A percentile compares a stretch with the other conserved stretches of the same genome.
Evolutionary conservation across 2,888 invertebrate genomes (phyloP).

Genomic region (Spisula subtruncata): DNA sequence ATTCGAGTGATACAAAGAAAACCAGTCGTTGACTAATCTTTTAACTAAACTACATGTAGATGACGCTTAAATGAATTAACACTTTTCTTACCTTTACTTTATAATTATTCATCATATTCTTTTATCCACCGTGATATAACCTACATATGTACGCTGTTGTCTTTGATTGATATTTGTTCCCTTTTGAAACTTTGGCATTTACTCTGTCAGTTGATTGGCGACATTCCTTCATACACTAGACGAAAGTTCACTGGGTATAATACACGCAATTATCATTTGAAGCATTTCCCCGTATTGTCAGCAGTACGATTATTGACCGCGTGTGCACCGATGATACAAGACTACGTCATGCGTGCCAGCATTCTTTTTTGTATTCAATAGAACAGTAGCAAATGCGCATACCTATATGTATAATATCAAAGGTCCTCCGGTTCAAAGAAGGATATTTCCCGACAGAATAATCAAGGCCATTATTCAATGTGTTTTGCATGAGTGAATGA

Average conservation of each 20-base stretch:
- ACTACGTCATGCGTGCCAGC: not conserved
- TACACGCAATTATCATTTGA: not conserved
- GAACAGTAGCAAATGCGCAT: not conserved
- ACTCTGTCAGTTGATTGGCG: not conserved
- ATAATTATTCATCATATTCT: too few species aligned
- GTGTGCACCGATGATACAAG: not conserved
- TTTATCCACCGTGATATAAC: too few species aligned
- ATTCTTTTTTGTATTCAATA: slow-evolving; percentile 16
- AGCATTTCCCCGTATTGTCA: not conserved
- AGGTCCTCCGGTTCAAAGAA: not conserved
- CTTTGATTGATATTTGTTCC: too few species aligned
- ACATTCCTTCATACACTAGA: not conserved
- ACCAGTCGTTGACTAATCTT: too few species aligned
- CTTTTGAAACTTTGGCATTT: too few species aligned
- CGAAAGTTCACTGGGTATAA: not conserved
- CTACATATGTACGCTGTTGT: too few species aligned
- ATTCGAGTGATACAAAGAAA: too few species aligned
- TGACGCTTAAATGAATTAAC: too few species aligned
- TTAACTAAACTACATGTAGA: too few species aligned
- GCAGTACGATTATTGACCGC: not conserved
- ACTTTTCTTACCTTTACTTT: too few species aligned
- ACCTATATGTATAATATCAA: not conserved
- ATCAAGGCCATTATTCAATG: not conserved
- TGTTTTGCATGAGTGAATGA: not conserved
- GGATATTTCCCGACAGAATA: not conserved